These are phyloP conservation scores for Phymorhynchus buccinoides DNA, from an alignment of 1,140 invertebrate genomes.

Conservation along the genomic window DNA sequence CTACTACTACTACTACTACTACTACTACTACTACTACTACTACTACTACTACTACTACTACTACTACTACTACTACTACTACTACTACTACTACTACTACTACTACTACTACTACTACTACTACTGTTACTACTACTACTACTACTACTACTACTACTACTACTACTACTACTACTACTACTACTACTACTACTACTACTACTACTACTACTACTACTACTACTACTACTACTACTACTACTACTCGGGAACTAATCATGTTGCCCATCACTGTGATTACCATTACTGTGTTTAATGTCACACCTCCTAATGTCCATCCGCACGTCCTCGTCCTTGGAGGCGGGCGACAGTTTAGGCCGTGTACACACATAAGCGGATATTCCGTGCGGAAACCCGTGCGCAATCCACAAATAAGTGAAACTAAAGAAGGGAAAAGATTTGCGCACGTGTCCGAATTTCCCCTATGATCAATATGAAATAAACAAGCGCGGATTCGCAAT, in stretches of 20 bases:
- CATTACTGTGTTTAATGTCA: too few species aligned
- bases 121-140: constrained; percentile 15
- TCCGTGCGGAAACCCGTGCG: too few species aligned
- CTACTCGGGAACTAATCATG: background rate
- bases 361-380: too few species aligned
- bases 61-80: constrained; percentile 16
- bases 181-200: background rate
- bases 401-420: too few species aligned
- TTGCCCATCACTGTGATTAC: background rate
- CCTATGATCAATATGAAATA: too few species aligned
- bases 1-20: constrained; percentile 16
- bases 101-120: constrained; percentile 17
- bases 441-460: too few species aligned
- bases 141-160: constrained; percentile 16
- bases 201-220: background rate
- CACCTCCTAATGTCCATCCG: too few species aligned
- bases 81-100: constrained; percentile 15
- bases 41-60: constrained; percentile 17
- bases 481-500: too few species aligned
- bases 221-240: background rate
- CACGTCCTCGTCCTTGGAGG: too few species aligned
- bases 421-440: too few species aligned
- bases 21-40: constrained; percentile 16
- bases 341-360: too few species aligned
- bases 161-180: constrained; percentile 8